Evolutionary conservation across 2,888 invertebrate genomes (phyloP), one percentile per base, ranked within the genome.

Genomic region (Ethmia dodecea): DNA sequence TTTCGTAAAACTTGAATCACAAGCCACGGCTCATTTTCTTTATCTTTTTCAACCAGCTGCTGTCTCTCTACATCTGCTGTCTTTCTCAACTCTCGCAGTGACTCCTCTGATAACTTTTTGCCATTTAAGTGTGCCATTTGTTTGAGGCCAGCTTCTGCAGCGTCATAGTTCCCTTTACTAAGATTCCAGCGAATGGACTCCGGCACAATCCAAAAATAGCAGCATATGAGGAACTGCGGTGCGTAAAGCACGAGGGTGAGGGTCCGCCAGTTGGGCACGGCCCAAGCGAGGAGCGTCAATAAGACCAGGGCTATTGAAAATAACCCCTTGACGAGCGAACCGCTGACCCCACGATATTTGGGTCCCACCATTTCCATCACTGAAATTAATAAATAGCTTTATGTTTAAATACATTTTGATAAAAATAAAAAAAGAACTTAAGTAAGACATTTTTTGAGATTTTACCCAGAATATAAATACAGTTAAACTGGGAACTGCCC

Each of bases 281-380:
- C n/a, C n/a, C n/a, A n/a, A n/a, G n/a, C n/a, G n/a, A n/a, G n/a
- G n/a, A n/a, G n/a, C n/a, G n/a, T n/a, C n/a, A n/a, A n/a, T n/a
- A n/a, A n/a, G n/a, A n/a, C 18, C 88, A 90, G 60, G 0, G 91
- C 93, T 35, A 92, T 8, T 5, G 18, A 5, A n/a, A n/a, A n/a
- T n/a, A n/a, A n/a, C 18, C 92, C 86, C 71, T 92, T 91, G 0
- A 94, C 94, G 2, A 91, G 39, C 0, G 93, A 90, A 57, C 92
- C 94, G 54, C 89, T 89, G 3, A 90, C 88, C 36, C 90, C 90
- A 22, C 94, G n/a, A n/a, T n/a, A n/a, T n/a, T n/a, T n/a, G n/a
- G n/a, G n/a, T n/a, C n/a, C n/a, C n/a, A n/a, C n/a, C n/a, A n/a
- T n/a, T n/a, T n/a, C n/a, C n/a, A n/a, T n/a, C n/a, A n/a, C n/a